Base-by-base conservation (phyloP, 1,140 invertebrate genomes). In the Drosophila watanabei region DNA sequence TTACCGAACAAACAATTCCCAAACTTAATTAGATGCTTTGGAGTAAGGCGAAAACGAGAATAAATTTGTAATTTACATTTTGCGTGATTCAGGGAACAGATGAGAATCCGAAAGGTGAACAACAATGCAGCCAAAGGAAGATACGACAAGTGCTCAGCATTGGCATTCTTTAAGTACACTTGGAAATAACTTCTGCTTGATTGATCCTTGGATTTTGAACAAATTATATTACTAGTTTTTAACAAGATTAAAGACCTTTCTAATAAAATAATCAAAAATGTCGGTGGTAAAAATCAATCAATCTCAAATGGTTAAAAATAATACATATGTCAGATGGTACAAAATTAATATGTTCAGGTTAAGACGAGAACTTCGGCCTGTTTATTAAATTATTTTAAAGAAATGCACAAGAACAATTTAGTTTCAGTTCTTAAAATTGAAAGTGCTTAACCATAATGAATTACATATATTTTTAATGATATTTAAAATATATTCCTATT, bases 1-100 rank as follows among this genome's bases (percentile, higher is more conserved):
- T 28, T 24, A 0, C n/a, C 30, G 32, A 46, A 65, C 24, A 32
- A 87, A 79, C 79, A 82, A 82, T 72, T 65, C 41, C 39, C 63
- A 79, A 86, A 86, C 79, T 79, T 71, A 86, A 87, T 87, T 87
- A 71, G 65, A 65, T 60, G 61, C 72, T 63, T 35, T 24, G 35
- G 49, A 52, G 49, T 63, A 35, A 39, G 43, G 61, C 56, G 65
- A 48, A 37, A 59, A 52, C 24, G 45, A 18, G 52, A 72, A 57
- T 49, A 73, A 75, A 73, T 75, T 75, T 68, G 33, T 39, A 78
- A 79, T 79, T 79, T 78, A 70, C 60, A 79, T 79, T 79, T 62
- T 58, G 39, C 33, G 43, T 62, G 62, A 80, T 75, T 80, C 49
- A 58, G 43, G 56, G 58, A 57, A 32, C 68, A 80, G 69, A 62